Evolutionary conservation across 2,797 vertebrate species (phyloP).

Genomic region (Coranthus polyacanthus): DNA sequence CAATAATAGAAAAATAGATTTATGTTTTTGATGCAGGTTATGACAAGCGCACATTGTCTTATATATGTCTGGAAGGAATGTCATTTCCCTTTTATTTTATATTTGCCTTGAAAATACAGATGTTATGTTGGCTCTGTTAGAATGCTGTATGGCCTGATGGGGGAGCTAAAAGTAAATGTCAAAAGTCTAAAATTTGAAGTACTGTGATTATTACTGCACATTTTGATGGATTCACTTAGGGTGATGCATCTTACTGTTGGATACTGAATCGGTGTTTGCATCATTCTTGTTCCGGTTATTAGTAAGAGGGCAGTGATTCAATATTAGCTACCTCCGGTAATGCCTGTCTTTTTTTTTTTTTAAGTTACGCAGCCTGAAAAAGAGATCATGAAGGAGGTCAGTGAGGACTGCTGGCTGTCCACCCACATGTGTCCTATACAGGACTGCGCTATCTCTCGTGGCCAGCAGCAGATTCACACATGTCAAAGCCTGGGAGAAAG

Average conservation of each 20-base stretch:
- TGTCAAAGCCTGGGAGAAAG: conserved; percentile 60
- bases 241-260: background rate
- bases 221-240: background rate
- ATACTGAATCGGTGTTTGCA: conserved; percentile 5
- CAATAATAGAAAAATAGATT: too few relatives aligned
- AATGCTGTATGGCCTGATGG: background rate
- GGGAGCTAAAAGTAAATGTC: conserved; percentile 20
- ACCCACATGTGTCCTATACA: conserved; percentile 55
- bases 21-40: background rate
- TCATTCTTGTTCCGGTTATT: conserved; percentile 35
- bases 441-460: conserved; percentile 64
- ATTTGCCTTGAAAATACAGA: background rate
- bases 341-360: conserved; percentile 18
- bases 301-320: conserved; percentile 9
- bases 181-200: background rate
- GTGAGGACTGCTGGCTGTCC: conserved; percentile 57
- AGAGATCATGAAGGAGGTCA: conserved; percentile 53
- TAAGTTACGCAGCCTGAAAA: conserved; percentile 34
- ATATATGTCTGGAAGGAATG: background rate
- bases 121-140: background rate
- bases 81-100: background rate
- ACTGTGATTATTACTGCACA: conserved; percentile 2
- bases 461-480: conserved; percentile 62
- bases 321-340: background rate
- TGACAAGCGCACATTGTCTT: background rate